These are phyloP conservation scores for Babylonia areolata DNA, from an alignment of 1,140 invertebrate genomes.

Conservation along the genomic window DNA sequence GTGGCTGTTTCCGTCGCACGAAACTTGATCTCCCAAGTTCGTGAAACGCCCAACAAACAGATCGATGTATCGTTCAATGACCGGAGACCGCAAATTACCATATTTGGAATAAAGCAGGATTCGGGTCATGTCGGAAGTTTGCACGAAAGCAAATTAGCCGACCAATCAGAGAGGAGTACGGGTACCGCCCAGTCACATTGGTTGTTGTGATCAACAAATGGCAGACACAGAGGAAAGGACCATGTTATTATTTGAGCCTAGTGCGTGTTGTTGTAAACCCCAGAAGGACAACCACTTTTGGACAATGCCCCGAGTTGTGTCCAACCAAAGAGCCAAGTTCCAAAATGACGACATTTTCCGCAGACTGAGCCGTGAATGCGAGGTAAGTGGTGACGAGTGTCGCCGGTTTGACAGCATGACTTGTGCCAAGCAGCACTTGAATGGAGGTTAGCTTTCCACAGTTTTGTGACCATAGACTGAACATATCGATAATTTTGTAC, in stretches of 20 bases:
- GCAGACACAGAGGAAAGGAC: constrained; percentile 65
- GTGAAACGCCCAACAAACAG: constrained; percentile 5
- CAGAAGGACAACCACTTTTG: constrained; percentile 87
- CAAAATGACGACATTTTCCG: constrained; percentile 97
- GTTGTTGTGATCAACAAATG: constrained; percentile 69
- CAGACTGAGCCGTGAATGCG: constrained; percentile 92
- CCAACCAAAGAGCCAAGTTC: constrained; percentile 96
- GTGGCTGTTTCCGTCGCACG: constrained; percentile 42
- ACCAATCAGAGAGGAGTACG: constrained; percentile 67
- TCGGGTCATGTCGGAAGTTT: constrained; percentile 48
- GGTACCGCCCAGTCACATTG: constrained; percentile 54
- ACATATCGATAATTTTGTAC: too few species aligned
- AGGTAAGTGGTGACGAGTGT: too few species aligned
- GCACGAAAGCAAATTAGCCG: constrained; percentile 47
- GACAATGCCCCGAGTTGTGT: constrained; percentile 96
- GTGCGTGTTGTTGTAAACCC: constrained; percentile 84
- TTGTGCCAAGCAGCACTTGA: too few species aligned
- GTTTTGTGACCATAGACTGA: too few species aligned
- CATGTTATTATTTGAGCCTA: constrained; percentile 77
- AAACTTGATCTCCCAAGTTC: constrained; percentile 35
- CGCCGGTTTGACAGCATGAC: too few species aligned
- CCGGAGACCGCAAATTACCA: constrained; percentile 57
- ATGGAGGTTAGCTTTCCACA: too few species aligned
- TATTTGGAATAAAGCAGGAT: constrained; percentile 66
- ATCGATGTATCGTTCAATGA: constrained; percentile 46